These are phyloP conservation scores for Leucoraja ocellata DNA, from an alignment of 2,797 vertebrate species.

Conservation along the genomic window DNA sequence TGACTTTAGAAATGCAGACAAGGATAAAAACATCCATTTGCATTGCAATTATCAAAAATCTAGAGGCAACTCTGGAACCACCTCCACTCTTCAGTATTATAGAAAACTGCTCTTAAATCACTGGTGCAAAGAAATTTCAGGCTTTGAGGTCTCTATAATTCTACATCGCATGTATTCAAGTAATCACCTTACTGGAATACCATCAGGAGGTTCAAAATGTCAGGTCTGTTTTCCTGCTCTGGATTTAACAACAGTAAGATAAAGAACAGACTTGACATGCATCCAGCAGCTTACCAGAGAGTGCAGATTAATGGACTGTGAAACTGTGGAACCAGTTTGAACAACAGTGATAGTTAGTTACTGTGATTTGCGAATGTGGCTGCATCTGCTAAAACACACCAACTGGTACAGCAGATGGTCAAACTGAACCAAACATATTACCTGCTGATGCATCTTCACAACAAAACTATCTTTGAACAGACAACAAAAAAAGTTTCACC, in stretches of 20 bases:
- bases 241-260: neutral
- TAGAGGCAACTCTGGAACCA: neutral
- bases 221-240: neutral
- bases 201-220: neutral
- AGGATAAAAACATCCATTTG: neutral
- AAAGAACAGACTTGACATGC: slow-evolving; percentile 16
- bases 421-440: neutral
- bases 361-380: slow-evolving; percentile 9
- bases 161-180: neutral
- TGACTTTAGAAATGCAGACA: too few species aligned
- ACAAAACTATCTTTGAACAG: neutral
- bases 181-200: slow-evolving; percentile 26
- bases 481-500: too few species aligned
- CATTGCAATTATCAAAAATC: neutral
- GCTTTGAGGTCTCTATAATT: slow-evolving; percentile 16
- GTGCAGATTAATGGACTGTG: slow-evolving; percentile 34
- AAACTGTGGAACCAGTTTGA: slow-evolving; percentile 25
- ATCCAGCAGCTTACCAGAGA: slow-evolving; percentile 23
- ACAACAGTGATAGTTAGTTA: slow-evolving; percentile 12
- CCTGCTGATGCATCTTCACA: neutral
- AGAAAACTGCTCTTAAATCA: neutral
- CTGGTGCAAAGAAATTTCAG: neutral
- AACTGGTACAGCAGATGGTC: slow-evolving; percentile 23
- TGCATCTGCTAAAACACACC: slow-evolving; percentile 28
- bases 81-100: neutral